phyloP scores from a whole-genome alignment of 2,888 invertebrate genomes.

The Sepioteuthis lessoniana region DNA sequence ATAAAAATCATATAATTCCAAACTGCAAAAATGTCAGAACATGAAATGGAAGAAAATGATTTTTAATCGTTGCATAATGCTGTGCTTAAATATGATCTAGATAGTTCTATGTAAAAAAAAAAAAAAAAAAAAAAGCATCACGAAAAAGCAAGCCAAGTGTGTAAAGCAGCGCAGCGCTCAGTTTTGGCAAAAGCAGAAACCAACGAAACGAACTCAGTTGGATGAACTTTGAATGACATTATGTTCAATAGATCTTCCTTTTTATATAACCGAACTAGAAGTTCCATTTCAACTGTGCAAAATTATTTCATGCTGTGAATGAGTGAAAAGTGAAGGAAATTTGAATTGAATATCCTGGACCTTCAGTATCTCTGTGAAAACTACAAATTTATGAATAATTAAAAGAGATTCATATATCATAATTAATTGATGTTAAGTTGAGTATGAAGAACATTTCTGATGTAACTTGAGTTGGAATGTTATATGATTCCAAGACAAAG shows the following conservation, averaged over 20 bases:
- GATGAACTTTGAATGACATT: not conserved
- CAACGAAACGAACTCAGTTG: not conserved
- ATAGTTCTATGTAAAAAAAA: too few species aligned
- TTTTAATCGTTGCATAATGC: too few species aligned
- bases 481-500: too few species aligned
- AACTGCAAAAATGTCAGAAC: too few species aligned
- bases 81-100: not conserved
- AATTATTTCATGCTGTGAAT: not conserved
- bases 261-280: not conserved
- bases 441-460: too few species aligned
- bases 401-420: too few species aligned
- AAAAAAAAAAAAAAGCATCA: not conserved
- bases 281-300: not conserved
- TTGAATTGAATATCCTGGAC: not conserved
- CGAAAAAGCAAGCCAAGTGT: not conserved
- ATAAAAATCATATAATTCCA: too few species aligned
- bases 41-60: too few species aligned
- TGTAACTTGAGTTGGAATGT: too few species aligned
- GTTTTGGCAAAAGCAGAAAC: not conserved
- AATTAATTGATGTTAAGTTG: too few species aligned
- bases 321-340: not conserved
- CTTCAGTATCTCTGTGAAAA: not conserved
- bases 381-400: too few species aligned
- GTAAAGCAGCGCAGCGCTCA: not conserved
- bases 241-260: not conserved